Conservation (phyloP, 2,888 invertebrate species). For the Phaonia tiefii region DNA sequence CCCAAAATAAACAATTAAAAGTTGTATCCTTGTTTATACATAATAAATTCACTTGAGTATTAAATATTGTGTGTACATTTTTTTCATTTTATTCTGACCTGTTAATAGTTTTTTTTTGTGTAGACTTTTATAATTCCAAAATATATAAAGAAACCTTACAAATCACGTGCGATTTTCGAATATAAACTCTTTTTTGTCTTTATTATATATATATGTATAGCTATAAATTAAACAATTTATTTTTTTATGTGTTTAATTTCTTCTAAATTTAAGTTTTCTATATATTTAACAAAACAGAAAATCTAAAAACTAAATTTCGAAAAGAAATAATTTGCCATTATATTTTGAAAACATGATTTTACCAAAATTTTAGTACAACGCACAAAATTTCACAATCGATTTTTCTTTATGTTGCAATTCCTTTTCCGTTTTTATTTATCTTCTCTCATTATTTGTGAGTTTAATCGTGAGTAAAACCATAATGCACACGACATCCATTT, state of each 20-base stretch:
- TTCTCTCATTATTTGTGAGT: slow-evolving; percentile 1
- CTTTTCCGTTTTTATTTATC: slow-evolving; percentile 16
- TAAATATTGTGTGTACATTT: too few relatives aligned
- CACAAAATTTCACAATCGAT: slow-evolving; percentile 51
- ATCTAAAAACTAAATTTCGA: slow-evolving; percentile 16
- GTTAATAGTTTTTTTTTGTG: slow-evolving; percentile 25
- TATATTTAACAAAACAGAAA: slow-evolving; percentile 27
- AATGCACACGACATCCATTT: slow-evolving; percentile 23
- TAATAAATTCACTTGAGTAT: too few relatives aligned
- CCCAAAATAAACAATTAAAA: too few relatives aligned
- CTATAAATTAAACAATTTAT: not conserved
- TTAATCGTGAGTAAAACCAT: not conserved
- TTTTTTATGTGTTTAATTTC: slow-evolving; percentile 3
- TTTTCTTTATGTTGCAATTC: slow-evolving; percentile 12
- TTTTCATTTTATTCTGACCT: slow-evolving; percentile 23
- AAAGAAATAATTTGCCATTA: slow-evolving; percentile 41
- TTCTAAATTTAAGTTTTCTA: slow-evolving; percentile 40
- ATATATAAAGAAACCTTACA: not conserved
- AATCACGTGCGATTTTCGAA: slow-evolving; percentile 2
- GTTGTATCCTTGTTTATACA: too few relatives aligned
- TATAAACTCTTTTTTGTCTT: slow-evolving; percentile 25
- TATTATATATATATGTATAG: slow-evolving; percentile 28
- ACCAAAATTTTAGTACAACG: slow-evolving; percentile 53
- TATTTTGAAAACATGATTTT: slow-evolving; percentile 39
- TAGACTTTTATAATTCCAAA: slow-evolving; percentile 39